phyloP scores from a whole-genome alignment of 2,888 invertebrate species.

The Choreutis nemorana region DNA sequence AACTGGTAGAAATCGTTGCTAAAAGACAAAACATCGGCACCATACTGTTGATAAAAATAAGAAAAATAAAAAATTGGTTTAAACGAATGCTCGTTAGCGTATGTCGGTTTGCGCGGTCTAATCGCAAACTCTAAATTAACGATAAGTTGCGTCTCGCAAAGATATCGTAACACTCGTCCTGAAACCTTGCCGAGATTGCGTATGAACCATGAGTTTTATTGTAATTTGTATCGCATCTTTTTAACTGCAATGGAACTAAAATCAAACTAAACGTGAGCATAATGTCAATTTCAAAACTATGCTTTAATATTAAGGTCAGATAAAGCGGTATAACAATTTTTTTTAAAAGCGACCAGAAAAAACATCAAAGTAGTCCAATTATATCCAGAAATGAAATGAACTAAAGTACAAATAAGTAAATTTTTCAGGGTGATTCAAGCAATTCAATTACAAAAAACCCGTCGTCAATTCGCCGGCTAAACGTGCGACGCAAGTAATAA shows the following conservation, averaged over 20 bases:
- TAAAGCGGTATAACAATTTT: too few relatives aligned
- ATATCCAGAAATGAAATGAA: too few relatives aligned
- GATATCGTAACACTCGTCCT: constrained; percentile 57
- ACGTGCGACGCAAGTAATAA: constrained; percentile 19
- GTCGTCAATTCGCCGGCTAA: constrained; percentile 19
- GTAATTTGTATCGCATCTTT: constrained; percentile 32
- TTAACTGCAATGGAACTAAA: constrained; percentile 4
- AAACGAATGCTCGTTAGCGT: constrained; percentile 60
- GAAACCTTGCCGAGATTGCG: constrained; percentile 47
- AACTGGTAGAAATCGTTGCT: constrained; percentile 48
- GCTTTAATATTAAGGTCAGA: too few relatives aligned
- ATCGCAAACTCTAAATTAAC: constrained; percentile 61
- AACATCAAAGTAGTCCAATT: too few relatives aligned
- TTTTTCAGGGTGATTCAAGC: too few relatives aligned
- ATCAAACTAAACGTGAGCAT: constrained; percentile 7
- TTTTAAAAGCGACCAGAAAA: too few relatives aligned
- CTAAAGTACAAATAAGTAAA: too few relatives aligned
- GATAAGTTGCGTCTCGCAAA: constrained; percentile 52
- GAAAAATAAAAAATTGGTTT: constrained; percentile 27
- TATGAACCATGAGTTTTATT: constrained; percentile 44
- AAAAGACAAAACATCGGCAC: constrained; percentile 53
- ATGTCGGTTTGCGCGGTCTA: constrained; percentile 51
- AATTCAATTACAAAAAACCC: too few relatives aligned
- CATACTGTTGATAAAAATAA: constrained; percentile 49
- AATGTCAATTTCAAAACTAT: too few relatives aligned